Evolutionary conservation across 2,113 vertebrate genomes (phyloP), one percentile per base, ranked within the genome.

Genomic region (Colistium nudipinnis): DNA sequence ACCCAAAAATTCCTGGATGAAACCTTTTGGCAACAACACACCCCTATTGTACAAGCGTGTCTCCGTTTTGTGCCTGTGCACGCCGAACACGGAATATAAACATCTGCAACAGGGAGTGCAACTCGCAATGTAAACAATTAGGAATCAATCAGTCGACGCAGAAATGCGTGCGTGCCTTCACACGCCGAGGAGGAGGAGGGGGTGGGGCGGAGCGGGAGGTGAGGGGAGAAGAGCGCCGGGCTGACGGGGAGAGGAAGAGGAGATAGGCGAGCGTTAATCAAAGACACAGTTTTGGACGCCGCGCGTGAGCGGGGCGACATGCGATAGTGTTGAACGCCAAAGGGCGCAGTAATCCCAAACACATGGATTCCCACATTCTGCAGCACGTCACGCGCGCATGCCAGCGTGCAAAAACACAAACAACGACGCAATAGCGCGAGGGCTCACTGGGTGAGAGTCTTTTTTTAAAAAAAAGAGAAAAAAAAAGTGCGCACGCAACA

Each of bases 51-150:
- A 65, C 44, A 36, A 70, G 65, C 53, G 59, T 53, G 68, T 76
- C 67, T 78, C 53, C 67, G 74, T 67, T n/a, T 62, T 79, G 80
- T 68, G 78, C 69, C 47, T 75, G 69, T 70, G 74, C 78, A 56
- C 31, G 11, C 28, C 19, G 51, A 78, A 62, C 30, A 1, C 25
- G 57, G 49, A 73, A 71, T 19, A 70, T 71, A 87, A 87, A 89
- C 85, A 87, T 87, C 80, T 89, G 86, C 68, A 47, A 45, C 35
- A 7, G 72, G 63, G 74, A 76, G 66, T 65, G 56, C 49, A 30
- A 70, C 69, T 53, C 49, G 49, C 69, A 82, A 88, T 69, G 80
- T 80, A 84, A 90, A 84, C 80, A 85, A 91, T 91, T 80, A 87
- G 70, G 78, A 83, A 83, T 76, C 76, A 80, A 82, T 87, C 81